Evolutionary conservation across 2,888 invertebrate genomes (phyloP).

Genomic region (Cephus rjabovi): DNA sequence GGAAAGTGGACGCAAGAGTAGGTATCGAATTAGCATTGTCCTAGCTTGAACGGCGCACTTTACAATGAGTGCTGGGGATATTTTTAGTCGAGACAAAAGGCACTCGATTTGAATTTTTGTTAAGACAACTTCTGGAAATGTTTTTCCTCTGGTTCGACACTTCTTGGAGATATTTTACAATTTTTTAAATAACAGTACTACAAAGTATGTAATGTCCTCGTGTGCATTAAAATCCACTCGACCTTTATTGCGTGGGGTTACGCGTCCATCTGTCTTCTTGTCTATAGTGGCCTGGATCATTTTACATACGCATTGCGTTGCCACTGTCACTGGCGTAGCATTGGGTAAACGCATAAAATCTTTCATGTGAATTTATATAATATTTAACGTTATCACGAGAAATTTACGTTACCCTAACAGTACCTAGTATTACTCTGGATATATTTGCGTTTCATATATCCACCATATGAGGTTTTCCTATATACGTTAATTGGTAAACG

Average conservation of each 20-base stretch:
- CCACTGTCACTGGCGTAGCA: constrained; percentile 52
- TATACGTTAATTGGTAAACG: background rate
- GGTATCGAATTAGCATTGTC: constrained; percentile 33
- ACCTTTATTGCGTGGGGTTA: constrained; percentile 61
- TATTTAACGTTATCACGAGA: background rate
- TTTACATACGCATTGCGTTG: constrained; percentile 38
- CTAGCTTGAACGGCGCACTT: constrained; percentile 18
- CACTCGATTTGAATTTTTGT: background rate
- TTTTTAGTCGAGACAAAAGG: background rate
- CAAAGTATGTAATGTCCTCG: background rate
- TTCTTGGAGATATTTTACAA: background rate
- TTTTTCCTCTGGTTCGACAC: background rate
- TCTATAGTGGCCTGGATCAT: constrained; percentile 32
- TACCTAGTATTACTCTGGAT: background rate
- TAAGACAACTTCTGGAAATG: background rate
- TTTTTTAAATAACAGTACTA: background rate
- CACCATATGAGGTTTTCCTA: background rate
- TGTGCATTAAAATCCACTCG: constrained; percentile 55
- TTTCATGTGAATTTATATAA: background rate
- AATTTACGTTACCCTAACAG: no score
- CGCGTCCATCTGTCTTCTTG: constrained; percentile 46
- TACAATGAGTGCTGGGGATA: background rate
- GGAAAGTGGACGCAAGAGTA: background rate
- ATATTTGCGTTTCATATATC: background rate
- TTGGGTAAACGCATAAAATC: constrained; percentile 19